phyloP scores from a whole-genome alignment of 2,797 vertebrate species.

The Scleropages formosus region DNA sequence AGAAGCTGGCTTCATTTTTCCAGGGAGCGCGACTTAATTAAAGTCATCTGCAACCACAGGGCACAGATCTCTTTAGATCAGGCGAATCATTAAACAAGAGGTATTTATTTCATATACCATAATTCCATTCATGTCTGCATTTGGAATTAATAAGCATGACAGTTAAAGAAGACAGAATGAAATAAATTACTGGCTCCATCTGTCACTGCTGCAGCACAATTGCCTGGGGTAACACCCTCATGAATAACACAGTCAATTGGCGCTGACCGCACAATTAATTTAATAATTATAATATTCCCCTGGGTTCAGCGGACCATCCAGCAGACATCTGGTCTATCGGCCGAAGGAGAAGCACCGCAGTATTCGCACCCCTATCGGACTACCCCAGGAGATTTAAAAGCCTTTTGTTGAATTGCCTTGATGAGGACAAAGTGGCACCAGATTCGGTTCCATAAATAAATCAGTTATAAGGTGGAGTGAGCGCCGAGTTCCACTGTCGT shows the following conservation, averaged over 20 bases:
- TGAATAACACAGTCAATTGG: not conserved
- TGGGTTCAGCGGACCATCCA: not conserved
- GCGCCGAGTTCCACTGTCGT: too few relatives aligned
- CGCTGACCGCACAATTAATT: not conserved
- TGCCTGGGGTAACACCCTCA: not conserved
- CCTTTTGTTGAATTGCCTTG: too few relatives aligned
- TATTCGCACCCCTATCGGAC: too few relatives aligned
- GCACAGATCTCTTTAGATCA: not conserved
- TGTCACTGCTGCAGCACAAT: not conserved
- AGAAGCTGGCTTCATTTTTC: not conserved
- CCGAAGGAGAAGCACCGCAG: too few relatives aligned
- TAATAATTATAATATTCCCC: not conserved
- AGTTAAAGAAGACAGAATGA: not conserved
- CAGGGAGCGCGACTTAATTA: not conserved
- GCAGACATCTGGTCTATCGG: not conserved
- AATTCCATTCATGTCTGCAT: not conserved
- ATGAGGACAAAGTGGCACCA: too few relatives aligned
- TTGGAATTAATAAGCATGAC: constrained; percentile 22
- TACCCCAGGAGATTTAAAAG: too few relatives aligned
- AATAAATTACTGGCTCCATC: not conserved
- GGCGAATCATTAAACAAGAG: constrained; percentile 19
- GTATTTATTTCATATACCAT: constrained; percentile 10
- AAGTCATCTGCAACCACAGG: not conserved
- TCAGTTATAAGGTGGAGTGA: too few relatives aligned
- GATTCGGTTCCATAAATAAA: too few relatives aligned